Conservation (phyloP, 2,888 invertebrate species). For the Enchytraeus crypticus region DNA sequence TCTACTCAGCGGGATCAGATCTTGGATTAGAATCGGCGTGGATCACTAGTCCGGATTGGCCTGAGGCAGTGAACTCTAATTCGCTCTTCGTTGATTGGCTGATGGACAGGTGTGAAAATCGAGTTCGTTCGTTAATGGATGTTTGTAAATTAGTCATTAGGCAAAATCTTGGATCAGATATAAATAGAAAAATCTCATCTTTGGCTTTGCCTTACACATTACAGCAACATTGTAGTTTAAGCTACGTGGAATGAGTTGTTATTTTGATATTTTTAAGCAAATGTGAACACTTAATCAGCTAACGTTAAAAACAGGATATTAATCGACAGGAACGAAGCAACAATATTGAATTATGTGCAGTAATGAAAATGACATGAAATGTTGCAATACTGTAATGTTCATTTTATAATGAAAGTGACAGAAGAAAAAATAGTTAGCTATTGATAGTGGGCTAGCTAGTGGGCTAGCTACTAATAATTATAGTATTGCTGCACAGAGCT, state of each 20-base stretch:
- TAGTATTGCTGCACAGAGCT: too few relatives aligned
- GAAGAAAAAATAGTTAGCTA: too few relatives aligned
- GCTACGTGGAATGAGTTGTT: neutral
- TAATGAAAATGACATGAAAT: too few relatives aligned
- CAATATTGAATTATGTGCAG: too few relatives aligned
- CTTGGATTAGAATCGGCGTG: slow-evolving; percentile 7
- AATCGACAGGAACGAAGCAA: too few relatives aligned
- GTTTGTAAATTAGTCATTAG: slow-evolving; percentile 10
- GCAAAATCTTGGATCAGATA: neutral
- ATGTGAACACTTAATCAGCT: too few relatives aligned
- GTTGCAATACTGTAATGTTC: too few relatives aligned
- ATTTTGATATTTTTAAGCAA: neutral
- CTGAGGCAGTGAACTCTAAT: neutral
- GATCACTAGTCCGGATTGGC: slow-evolving; percentile 11
- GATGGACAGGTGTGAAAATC: neutral
- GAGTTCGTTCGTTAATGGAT: slow-evolving; percentile 1
- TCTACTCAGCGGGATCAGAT: slow-evolving; percentile 8
- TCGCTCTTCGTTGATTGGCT: slow-evolving; percentile 5
- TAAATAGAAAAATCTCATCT: neutral
- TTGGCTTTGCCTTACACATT: neutral
- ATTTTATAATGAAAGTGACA: too few relatives aligned
- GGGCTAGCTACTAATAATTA: too few relatives aligned
- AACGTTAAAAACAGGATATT: too few relatives aligned
- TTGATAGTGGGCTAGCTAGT: too few relatives aligned
- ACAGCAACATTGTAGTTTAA: too few relatives aligned